Evolutionary conservation across 2,797 vertebrate species (phyloP), one percentile per base, ranked within the genome.

Genomic region (Chaetophractus vellerosus): DNA sequence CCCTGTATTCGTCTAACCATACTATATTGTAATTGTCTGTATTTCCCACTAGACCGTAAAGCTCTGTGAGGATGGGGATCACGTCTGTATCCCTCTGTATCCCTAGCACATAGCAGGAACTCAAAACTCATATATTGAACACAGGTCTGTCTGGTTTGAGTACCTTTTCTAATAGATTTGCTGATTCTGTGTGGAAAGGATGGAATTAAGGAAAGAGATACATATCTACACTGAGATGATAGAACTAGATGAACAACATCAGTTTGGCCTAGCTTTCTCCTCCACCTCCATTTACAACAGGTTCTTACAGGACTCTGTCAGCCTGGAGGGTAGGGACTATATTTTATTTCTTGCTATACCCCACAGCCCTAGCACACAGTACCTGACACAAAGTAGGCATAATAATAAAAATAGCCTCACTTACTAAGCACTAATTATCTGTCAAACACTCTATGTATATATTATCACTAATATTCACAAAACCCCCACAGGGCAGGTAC

Each of bases 391-490:
- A 2, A 63, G 52, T 24, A 63, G 31, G 45, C 11, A 80, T 7
- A 84, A 57, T 28, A 86, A 90, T 82, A 89, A 80, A 91, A 92
- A 71, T 1, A 93, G 55, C 24, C 52, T 33, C 7, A 68, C 76
- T 82, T 92, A 82, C 64, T 90, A 61, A 82, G 45, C 15, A 52
- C 79, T 24, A 87, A 48, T 83, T 79, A 74, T 48, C 36, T 79
- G 50, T 33, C 71, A 84, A 69, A 31, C 78, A 90, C 4, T 59
- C 92, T 76, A 74, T 61, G 16, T 21, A 85, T n/a, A 80, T 66
- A 88, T 74, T 84, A 93, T 74, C 80, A 90, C 31, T 91, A 86
- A 59, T 85, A 87, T 33, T 79, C 15, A 12, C 28, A 21, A 36
- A 45, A 71, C 28, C 23, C 41, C 59, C 31, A 41, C 10, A 33